A percentile compares a stretch with the other conserved stretches of the same genome.
These are phyloP conservation scores for Merodon equestris DNA, from an alignment of 2,888 invertebrate species.

Conservation along the genomic window DNA sequence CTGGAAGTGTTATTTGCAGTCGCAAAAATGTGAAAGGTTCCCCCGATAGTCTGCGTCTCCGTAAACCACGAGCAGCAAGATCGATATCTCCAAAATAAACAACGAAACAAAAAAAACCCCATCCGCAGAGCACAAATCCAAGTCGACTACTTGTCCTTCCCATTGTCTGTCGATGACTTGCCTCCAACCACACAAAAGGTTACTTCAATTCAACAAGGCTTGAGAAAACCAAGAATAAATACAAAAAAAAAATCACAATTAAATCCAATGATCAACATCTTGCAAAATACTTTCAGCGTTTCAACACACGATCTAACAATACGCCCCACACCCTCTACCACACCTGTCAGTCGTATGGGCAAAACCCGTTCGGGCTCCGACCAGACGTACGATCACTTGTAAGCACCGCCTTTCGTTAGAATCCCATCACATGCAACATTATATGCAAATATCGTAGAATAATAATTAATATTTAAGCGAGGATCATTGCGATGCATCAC, in stretches of 20 bases:
- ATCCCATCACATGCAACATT: constrained; percentile 28
- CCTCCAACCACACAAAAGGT: neutral
- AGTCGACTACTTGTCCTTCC: constrained; percentile 13
- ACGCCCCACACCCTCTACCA: neutral
- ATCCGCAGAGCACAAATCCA: constrained; percentile 3
- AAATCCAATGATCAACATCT: constrained; percentile 43
- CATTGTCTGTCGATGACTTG: constrained; percentile 7
- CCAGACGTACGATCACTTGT: neutral
- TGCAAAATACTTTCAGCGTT: constrained; percentile 19
- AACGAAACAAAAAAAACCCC: constrained; percentile 26
- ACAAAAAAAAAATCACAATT: constrained; percentile 50
- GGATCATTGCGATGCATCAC: constrained; percentile 51
- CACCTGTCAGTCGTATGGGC: neutral
- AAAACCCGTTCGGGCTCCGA: constrained; percentile 53
- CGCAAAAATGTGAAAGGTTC: constrained; percentile 51
- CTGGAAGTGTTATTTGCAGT: constrained; percentile 22
- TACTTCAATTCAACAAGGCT: too few species aligned
- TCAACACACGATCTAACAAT: constrained; percentile 44
- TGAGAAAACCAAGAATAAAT: constrained; percentile 18
- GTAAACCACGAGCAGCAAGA: constrained; percentile 32
- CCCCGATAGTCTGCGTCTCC: constrained; percentile 31
- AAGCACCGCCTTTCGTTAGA: constrained; percentile 16
- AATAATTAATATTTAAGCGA: constrained; percentile 27
- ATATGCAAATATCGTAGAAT: constrained; percentile 33
- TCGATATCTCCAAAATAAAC: constrained; percentile 39